phyloP scores from a whole-genome alignment of 35 echinoderm and acorn worm genomes.

The Lytechinus variegatus region DNA sequence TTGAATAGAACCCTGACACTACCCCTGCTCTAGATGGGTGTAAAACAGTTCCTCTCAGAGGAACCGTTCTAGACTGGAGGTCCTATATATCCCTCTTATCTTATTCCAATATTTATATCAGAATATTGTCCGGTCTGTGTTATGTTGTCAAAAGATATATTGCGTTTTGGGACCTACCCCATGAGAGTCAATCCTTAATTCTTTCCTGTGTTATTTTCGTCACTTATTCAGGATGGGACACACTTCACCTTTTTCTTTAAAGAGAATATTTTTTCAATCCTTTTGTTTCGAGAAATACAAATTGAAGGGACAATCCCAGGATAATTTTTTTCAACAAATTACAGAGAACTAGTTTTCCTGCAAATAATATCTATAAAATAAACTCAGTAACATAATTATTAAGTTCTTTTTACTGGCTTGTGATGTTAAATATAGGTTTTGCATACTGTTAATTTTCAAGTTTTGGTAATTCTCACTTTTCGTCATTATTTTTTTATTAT shows the following conservation, averaged over 20 bases:
- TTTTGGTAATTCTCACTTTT: no score
- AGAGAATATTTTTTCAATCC: background rate
- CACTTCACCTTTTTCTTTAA: background rate
- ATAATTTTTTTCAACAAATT: no score
- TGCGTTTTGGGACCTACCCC: background rate
- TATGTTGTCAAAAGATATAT: background rate
- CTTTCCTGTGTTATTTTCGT: constrained; percentile 12
- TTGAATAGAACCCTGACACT: background rate
- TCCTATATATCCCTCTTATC: background rate
- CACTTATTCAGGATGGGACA: background rate
- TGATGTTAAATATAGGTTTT: no score
- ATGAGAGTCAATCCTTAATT: background rate
- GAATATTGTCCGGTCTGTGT: background rate
- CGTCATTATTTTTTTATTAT: no score
- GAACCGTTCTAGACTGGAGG: background rate
- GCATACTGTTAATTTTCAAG: no score
- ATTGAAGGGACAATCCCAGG: no score
- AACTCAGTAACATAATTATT: background rate
- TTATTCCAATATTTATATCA: background rate
- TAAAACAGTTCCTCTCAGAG: background rate
- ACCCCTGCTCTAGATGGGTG: background rate
- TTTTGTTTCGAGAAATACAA: no score
- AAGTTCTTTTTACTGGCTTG: background rate
- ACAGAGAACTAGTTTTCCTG: background rate
- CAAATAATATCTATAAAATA: background rate